Conservation (phyloP, 2,888 invertebrate genomes). For the Heteromyza rotundicornis region DNA sequence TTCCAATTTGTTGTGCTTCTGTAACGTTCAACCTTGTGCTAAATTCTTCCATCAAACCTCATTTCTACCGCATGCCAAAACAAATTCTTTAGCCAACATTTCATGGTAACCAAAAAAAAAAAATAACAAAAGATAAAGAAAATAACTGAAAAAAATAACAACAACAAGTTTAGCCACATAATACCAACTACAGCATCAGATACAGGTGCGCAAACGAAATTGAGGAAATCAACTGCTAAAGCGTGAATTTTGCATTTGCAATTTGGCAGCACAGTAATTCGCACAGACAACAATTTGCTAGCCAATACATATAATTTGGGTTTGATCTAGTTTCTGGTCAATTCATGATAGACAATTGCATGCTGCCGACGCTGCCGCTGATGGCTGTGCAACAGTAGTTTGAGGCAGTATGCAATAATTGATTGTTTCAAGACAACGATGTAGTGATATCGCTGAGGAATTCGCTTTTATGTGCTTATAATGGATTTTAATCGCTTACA, state of each 20-base stretch:
- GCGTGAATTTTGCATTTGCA: not conserved
- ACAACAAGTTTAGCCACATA: no score
- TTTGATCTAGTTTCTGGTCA: not conserved
- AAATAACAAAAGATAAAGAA: not conserved
- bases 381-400: no score
- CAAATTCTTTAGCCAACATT: not conserved
- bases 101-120: not conserved
- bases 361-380: not conserved
- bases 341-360: no score
- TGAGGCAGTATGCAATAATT: no score
- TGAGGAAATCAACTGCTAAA: conserved; percentile 5
- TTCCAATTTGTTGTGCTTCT: no score
- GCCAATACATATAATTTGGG: no score
- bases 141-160: not conserved
- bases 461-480: no score
- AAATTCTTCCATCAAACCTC: not conserved
- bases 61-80: not conserved
- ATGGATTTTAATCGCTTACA: no score
- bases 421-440: no score
- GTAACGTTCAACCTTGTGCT: not conserved
- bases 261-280: not conserved
- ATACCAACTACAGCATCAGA: not conserved
- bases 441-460: no score
- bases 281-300: no score
- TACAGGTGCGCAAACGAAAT: conserved; percentile 2